Evolutionary conservation across 2,888 invertebrate genomes (phyloP), one percentile per base, ranked within the genome.

Genomic region (Drosophila cracens): DNA sequence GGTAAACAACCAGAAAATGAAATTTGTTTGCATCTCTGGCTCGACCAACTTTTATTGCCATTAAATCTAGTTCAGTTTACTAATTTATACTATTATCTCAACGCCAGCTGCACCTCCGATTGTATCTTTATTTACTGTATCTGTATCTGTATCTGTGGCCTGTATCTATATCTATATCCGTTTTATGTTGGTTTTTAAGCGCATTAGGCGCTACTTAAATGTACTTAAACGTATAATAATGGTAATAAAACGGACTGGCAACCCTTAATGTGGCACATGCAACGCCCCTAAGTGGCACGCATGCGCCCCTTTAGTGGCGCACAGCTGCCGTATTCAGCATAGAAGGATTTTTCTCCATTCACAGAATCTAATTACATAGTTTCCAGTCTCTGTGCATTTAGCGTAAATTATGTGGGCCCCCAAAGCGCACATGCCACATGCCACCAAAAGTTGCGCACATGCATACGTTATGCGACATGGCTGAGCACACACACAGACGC

Each of bases 341-440:
- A 13, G 16, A 34, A 71, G 71, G 78, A 87, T 87, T 57, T 57
- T 31, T n/a, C n/a, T 38, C 34, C 34, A 34, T 54, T 34, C 79
- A 89, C 81, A n/a, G 48, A 89, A 85, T 78, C 81, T 89, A 89
- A 89, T 89, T 85, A 86, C 63, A 61, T 76, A 67, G 81, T 71
- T 78, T 67, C 68, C 73, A 68, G 83, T 25, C 18, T 36, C 27
- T 79, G 85, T 84, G 89, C 84, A 82, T 84, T 89, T 82, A 87
- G 87, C 87, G 89, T 89, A 76, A 89, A 89, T 89, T 79, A 89
- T 66, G 72, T 40, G 38, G 56, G 56, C 27, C 59, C 74, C 72
- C 67, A 60, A 52, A 61, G 48, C 56, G 38, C 56, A 38, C n/a
- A 56, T 62, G 79, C 76, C 87, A 74, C 67, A 71, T 84, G 76